phyloP scores from a whole-genome alignment of 2,113 vertebrate species.

The Hymenochirus boettgeri region DNA sequence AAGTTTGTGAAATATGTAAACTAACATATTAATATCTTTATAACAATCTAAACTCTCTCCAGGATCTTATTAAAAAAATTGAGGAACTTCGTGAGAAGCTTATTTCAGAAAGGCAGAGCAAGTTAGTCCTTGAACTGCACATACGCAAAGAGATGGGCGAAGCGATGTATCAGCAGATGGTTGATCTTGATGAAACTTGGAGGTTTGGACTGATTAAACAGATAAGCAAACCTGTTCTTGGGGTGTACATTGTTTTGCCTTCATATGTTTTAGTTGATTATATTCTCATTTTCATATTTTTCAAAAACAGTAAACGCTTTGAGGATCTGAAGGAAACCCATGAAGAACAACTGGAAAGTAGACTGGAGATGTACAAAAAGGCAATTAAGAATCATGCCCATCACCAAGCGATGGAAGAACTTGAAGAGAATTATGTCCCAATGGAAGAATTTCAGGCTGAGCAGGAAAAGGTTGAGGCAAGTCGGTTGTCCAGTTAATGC shows the following conservation, averaged over 20 bases:
- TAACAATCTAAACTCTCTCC: too few species aligned
- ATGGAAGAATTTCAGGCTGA: conserved; percentile 75
- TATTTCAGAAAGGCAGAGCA: conserved; percentile 66
- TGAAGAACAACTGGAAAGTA: conserved; percentile 80
- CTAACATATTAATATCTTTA: too few species aligned
- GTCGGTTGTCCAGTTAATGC: neutral
- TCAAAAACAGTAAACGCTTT: conserved; percentile 63
- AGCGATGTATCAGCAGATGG: conserved; percentile 74
- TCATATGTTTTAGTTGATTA: neutral
- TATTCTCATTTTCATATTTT: neutral
- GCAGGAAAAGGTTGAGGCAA: conserved; percentile 76
- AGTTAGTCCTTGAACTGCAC: conserved; percentile 76
- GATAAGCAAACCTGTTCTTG: neutral
- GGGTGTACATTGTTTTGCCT: neutral
- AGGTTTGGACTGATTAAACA: conserved; percentile 53
- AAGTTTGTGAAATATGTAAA: too few species aligned
- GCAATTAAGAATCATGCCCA: conserved; percentile 84
- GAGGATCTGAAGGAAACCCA: conserved; percentile 78
- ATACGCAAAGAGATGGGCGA: conserved; percentile 87
- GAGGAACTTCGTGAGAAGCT: conserved; percentile 68
- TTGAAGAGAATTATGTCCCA: conserved; percentile 77
- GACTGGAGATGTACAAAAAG: conserved; percentile 85
- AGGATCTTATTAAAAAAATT: conserved; percentile 65
- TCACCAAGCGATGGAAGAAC: conserved; percentile 70
- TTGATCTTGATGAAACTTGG: conserved; percentile 74